Evolutionary conservation across 2,797 vertebrate species (phyloP).

Genomic region (Lemur catta): DNA sequence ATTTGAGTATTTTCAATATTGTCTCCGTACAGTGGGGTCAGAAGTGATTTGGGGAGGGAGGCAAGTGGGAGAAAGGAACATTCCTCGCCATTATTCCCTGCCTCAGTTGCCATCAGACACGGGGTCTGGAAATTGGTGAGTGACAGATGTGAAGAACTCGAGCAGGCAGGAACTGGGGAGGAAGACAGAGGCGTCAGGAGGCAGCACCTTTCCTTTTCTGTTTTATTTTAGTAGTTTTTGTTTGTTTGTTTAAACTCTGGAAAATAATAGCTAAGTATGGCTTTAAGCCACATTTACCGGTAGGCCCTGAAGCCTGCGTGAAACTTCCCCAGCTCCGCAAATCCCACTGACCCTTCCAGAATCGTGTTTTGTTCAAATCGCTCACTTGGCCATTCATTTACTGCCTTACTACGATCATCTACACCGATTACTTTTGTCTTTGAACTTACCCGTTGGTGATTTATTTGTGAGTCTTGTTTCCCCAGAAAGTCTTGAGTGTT

Average conservation of each 20-base stretch:
- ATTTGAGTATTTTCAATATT: conserved; percentile 92
- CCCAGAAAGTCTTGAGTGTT: background rate
- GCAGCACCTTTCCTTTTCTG: background rate
- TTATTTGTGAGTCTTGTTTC: background rate
- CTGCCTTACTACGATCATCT: rapidly evolving
- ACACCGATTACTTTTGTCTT: background rate
- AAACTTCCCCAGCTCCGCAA: no score
- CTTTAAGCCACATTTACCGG: background rate
- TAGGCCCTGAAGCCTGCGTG: no score
- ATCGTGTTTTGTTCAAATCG: background rate
- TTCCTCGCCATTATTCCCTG: conserved; percentile 77
- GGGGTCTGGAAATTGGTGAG: conserved; percentile 60
- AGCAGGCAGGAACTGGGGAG: background rate
- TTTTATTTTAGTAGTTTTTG: background rate
- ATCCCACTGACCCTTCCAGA: background rate
- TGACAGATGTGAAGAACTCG: background rate
- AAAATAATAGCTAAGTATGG: conserved; percentile 55
- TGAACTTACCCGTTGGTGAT: background rate
- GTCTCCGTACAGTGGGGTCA: conserved; percentile 91
- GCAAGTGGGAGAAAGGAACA: conserved; percentile 64
- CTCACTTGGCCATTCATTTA: background rate
- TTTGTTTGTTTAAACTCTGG: conserved; percentile 57
- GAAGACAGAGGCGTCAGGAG: background rate
- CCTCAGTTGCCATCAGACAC: conserved; percentile 80
- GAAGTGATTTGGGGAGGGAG: conserved; percentile 84